Percentiles rank a stretch among this genome's conserved stretches.
Conservation (phyloP, 92 coral and sea anemone genomes). For the Epizoanthus illoricatus region DNA sequence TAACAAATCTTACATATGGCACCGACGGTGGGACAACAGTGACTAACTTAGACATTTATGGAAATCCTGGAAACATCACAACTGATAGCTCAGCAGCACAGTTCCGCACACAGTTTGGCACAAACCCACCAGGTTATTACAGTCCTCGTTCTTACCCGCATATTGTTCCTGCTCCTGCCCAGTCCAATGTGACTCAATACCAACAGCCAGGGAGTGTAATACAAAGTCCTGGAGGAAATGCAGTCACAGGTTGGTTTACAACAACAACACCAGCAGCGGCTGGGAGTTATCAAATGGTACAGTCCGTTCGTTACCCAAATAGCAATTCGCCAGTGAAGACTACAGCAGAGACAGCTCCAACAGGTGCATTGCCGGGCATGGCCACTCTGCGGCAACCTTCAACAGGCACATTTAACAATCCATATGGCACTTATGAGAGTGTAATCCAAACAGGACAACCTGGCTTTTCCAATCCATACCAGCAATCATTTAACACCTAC, state of each 20-base stretch:
- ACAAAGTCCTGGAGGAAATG: conserved; percentile 80
- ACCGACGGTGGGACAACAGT: conserved; percentile 73
- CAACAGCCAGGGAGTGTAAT: conserved; percentile 79
- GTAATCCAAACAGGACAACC: conserved; percentile 84
- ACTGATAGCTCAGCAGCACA: conserved; percentile 77
- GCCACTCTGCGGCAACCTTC: conserved; percentile 80
- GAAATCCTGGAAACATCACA: conserved; percentile 66
- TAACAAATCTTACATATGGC: conserved; percentile 66
- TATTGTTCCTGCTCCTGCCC: conserved; percentile 87
- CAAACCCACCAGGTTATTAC: conserved; percentile 83
- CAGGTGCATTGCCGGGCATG: conserved; percentile 81
- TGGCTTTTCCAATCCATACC: conserved; percentile 72
- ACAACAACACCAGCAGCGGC: conserved; percentile 83
- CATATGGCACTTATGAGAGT: conserved; percentile 64
- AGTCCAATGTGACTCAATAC: conserved; percentile 78
- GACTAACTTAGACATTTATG: conserved; percentile 89
- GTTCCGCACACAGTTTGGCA: conserved; percentile 78
- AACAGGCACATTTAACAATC: conserved; percentile 69
- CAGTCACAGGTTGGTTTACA: conserved; percentile 80
- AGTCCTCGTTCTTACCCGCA: conserved; percentile 95
- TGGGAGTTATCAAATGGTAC: conserved; percentile 84
- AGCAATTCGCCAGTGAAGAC: conserved; percentile 81
- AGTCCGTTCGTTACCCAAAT: conserved; percentile 91
- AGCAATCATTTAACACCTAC: conserved; percentile 58
- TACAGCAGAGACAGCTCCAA: conserved; percentile 64